Percentiles rank a stretch among this genome's conserved stretches.
phyloP scores from a whole-genome alignment of 2,888 invertebrate species.

The Zeuzera pyrina region DNA sequence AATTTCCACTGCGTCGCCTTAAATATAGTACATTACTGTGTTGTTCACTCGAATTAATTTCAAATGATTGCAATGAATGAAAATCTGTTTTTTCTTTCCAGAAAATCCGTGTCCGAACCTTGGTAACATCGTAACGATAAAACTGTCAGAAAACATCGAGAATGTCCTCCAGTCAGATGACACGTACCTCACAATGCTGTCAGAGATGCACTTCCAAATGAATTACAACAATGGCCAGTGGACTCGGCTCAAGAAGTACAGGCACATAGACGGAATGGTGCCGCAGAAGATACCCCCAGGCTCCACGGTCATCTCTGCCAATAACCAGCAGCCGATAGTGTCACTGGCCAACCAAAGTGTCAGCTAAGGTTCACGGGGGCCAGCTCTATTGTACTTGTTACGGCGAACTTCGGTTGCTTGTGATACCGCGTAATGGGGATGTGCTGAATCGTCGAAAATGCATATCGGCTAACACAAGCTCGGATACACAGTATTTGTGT shows the following conservation, averaged over 20 bases:
- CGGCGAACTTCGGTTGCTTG: too few species aligned
- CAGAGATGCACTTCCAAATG: constrained; percentile 98
- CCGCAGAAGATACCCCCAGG: constrained; percentile 61
- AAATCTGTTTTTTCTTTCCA: constrained; percentile 39
- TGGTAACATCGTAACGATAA: constrained; percentile 96
- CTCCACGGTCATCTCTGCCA: constrained; percentile 53
- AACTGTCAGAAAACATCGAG: constrained; percentile 93
- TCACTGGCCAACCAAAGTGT: constrained; percentile 61
- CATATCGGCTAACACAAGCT: too few species aligned
- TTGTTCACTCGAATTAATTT: too few species aligned
- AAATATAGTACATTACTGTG: too few species aligned
- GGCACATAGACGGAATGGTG: constrained; percentile 77
- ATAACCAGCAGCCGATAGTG: constrained; percentile 55
- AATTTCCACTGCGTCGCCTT: too few species aligned
- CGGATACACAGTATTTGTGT: too few species aligned
- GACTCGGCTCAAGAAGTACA: constrained; percentile 91
- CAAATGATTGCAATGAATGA: not conserved
- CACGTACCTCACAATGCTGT: constrained; percentile 83
- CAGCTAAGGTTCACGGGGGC: constrained; percentile 44
- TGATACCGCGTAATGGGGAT: too few species aligned
- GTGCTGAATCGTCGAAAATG: too few species aligned
- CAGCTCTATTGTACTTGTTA: too few species aligned
- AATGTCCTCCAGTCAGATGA: constrained; percentile 90
- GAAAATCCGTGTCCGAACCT: constrained; percentile 98
- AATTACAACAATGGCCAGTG: constrained; percentile 98